Evolutionary conservation across 2,888 invertebrate genomes (phyloP).

Genomic region (Eristalis arbustorum): DNA sequence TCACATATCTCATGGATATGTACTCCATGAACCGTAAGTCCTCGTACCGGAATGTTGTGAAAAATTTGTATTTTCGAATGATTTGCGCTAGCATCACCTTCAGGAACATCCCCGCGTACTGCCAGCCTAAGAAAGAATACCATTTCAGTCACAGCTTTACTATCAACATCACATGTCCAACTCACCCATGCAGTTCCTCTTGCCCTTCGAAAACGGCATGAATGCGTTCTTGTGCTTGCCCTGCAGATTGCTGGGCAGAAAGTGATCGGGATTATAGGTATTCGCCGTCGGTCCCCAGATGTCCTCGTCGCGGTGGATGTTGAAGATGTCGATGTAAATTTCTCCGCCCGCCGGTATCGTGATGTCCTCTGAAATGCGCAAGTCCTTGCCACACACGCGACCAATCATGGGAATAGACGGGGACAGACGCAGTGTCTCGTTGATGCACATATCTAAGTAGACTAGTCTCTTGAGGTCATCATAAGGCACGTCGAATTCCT

Average conservation of each 20-base stretch:
- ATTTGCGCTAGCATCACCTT: slow-evolving; percentile 62
- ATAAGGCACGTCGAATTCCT: slow-evolving; percentile 65
- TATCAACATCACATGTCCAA: not conserved
- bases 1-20: slow-evolving; percentile 46
- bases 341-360: slow-evolving; percentile 66
- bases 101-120: slow-evolving; percentile 67
- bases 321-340: slow-evolving; percentile 65
- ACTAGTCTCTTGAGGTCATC: slow-evolving; percentile 69
- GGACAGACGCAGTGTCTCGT: slow-evolving; percentile 72
- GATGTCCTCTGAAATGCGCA: slow-evolving; percentile 50
- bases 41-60: slow-evolving; percentile 61
- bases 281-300: slow-evolving; percentile 73
- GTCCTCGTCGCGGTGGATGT: slow-evolving; percentile 71
- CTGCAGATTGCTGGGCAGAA: slow-evolving; percentile 70
- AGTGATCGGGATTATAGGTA: slow-evolving; percentile 72
- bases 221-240: slow-evolving; percentile 71
- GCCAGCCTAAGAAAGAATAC: slow-evolving; percentile 69
- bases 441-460: slow-evolving; percentile 72
- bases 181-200: slow-evolving; percentile 73
- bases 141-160: not conserved
- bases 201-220: slow-evolving; percentile 74
- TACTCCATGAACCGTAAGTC: slow-evolving; percentile 49
- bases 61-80: slow-evolving; percentile 66
- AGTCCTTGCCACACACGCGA: slow-evolving; percentile 57
- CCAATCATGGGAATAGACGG: slow-evolving; percentile 72